phyloP scores from a whole-genome alignment of 2,797 vertebrate genomes.

The Cheirogaleus major region DNA sequence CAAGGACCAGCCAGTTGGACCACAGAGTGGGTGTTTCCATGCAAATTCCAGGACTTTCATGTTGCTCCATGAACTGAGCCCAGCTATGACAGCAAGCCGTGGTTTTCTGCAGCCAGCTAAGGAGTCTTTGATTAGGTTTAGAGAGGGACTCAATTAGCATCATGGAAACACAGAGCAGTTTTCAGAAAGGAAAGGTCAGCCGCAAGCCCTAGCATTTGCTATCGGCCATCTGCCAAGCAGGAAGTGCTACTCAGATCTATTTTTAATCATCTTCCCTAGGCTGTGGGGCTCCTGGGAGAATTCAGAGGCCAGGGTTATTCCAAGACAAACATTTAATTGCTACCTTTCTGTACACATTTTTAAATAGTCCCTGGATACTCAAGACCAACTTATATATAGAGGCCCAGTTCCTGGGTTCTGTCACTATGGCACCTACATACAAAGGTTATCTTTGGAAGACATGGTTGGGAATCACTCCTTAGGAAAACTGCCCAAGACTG shows the following conservation, averaged over 20 bases:
- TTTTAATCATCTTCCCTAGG: constrained; percentile 79
- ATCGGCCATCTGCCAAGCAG: constrained; percentile 77
- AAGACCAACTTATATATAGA: constrained; percentile 5
- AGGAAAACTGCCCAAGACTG: not conserved
- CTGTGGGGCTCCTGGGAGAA: constrained; percentile 60
- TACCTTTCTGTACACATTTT: constrained; percentile 68
- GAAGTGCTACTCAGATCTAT: constrained; percentile 79
- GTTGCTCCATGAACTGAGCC: constrained; percentile 37
- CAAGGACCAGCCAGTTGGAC: constrained; percentile 68
- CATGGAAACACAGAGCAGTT: constrained; percentile 79
- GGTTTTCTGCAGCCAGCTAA: constrained; percentile 30
- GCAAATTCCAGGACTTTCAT: constrained; percentile 57
- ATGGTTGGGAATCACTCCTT: not conserved
- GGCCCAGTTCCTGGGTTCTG: not conserved
- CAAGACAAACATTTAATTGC: constrained; percentile 70
- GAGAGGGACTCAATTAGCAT: constrained; percentile 78
- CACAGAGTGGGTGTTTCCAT: constrained; percentile 50
- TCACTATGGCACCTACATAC: not conserved
- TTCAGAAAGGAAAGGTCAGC: constrained; percentile 79
- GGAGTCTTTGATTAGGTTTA: constrained; percentile 75
- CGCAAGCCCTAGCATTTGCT: constrained; percentile 59
- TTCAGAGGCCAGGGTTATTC: constrained; percentile 60
- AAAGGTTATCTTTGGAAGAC: not conserved
- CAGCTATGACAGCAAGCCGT: constrained; percentile 30
- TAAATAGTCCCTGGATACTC: constrained; percentile 53